Percentiles rank a stretch among this genome's conserved stretches.
These are phyloP conservation scores for Cossypha niveicapilla DNA, from an alignment of 2,797 vertebrate genomes.

Conservation along the genomic window DNA sequence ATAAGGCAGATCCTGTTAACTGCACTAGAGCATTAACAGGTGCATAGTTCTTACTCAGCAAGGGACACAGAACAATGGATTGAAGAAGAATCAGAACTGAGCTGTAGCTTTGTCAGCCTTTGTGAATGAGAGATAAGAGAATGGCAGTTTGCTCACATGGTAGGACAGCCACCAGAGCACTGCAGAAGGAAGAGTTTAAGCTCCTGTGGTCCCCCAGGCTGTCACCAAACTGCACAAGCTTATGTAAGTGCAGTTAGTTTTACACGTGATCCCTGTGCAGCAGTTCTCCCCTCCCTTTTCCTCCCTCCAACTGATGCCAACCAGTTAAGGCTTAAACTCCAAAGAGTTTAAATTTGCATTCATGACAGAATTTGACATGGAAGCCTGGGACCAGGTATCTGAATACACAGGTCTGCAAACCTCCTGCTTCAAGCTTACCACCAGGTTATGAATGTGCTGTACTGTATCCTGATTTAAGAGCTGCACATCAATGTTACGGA, in stretches of 20 bases:
- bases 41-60: not conserved
- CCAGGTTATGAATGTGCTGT: slow-evolving; percentile 80
- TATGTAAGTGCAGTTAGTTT: not conserved
- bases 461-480: slow-evolving; percentile 80
- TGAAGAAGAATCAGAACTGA: not conserved
- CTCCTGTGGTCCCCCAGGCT: not conserved
- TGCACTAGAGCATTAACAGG: not conserved
- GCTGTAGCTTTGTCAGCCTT: not conserved
- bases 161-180: not conserved
- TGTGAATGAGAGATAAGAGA: not conserved
- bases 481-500: slow-evolving; percentile 77
- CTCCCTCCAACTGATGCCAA: not conserved
- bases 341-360: not conserved
- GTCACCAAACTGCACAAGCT: not conserved
- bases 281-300: not conserved
- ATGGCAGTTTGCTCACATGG: not conserved
- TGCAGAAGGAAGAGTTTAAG: not conserved
- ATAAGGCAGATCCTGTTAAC: not conserved
- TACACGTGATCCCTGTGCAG: not conserved
- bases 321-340: not conserved
- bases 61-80: not conserved
- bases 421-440: slow-evolving; percentile 67
- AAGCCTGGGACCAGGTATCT: not conserved
- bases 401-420: not conserved
- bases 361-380: not conserved